Evolutionary conservation across 2,888 invertebrate species (phyloP).

Genomic region (Flabesymbios commensalis): DNA sequence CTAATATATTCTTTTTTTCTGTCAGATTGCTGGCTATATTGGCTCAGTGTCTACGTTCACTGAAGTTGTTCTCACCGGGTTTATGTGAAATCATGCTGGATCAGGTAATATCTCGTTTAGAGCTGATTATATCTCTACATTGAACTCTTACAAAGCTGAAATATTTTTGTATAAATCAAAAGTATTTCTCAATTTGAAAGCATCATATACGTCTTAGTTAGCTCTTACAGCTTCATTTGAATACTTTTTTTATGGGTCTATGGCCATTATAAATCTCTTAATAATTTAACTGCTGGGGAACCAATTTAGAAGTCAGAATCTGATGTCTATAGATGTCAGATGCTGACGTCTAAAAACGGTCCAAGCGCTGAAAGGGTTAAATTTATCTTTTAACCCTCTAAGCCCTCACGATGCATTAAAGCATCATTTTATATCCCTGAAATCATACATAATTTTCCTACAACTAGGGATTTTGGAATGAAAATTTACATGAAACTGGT

Average conservation of each 20-base stretch:
- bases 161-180: neutral
- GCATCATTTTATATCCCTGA: too few relatives aligned
- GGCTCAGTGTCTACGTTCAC: slow-evolving; percentile 47
- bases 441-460: too few relatives aligned
- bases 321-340: too few relatives aligned
- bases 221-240: neutral
- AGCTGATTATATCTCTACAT: neutral
- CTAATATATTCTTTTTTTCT: slow-evolving; percentile 4
- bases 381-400: too few relatives aligned
- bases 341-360: too few relatives aligned
- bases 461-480: too few relatives aligned
- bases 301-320: too few relatives aligned
- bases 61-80: slow-evolving; percentile 59
- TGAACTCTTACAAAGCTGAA: neutral
- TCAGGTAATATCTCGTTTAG: slow-evolving; percentile 42
- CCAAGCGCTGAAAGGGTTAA: too few relatives aligned
- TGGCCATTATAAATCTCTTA: neutral
- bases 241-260: neutral
- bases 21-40: slow-evolving; percentile 54
- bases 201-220: neutral
- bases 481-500: too few relatives aligned
- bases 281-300: too few relatives aligned
- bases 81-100: slow-evolving; percentile 57
- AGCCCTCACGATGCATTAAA: too few relatives aligned
- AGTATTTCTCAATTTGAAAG: neutral